Conservation (phyloP, 2,113 vertebrate species). For the Nansenia antarctica region DNA sequence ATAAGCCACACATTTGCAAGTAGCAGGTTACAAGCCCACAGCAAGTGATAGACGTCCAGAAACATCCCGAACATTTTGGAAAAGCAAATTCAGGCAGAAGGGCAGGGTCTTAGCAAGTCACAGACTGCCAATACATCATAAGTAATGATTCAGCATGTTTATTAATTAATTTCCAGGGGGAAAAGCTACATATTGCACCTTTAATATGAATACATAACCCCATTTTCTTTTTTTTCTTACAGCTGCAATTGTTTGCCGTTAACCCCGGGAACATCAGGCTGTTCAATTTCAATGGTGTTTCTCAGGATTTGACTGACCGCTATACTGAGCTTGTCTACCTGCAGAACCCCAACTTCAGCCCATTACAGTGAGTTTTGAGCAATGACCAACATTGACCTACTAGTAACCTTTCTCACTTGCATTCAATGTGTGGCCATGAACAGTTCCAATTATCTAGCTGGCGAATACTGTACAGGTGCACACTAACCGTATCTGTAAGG, state of each 20-base stretch:
- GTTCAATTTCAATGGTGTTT: conserved; percentile 11
- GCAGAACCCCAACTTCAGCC: conserved; percentile 22
- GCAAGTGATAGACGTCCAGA: too few relatives aligned
- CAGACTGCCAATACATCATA: too few relatives aligned
- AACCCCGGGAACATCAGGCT: conserved; percentile 32
- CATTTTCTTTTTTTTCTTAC: neutral
- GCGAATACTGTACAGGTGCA: too few relatives aligned
- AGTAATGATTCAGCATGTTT: too few relatives aligned
- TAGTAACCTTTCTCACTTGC: neutral
- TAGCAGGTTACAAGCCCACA: too few relatives aligned
- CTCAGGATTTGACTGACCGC: neutral
- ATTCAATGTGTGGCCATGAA: neutral
- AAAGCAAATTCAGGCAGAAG: too few relatives aligned
- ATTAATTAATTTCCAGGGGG: too few relatives aligned
- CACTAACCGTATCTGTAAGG: too few relatives aligned
- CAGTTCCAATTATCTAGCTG: too few relatives aligned
- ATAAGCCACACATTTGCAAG: too few relatives aligned
- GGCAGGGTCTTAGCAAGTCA: too few relatives aligned
- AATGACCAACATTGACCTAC: neutral
- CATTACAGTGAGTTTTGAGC: conserved; percentile 28
- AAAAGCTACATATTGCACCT: neutral
- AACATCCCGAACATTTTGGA: too few relatives aligned
- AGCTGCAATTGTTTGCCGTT: conserved; percentile 32
- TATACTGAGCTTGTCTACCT: conserved; percentile 36
- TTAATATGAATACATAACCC: neutral